Conservation (phyloP, 2,797 vertebrate species). For the Pseudotriccus pelzelni region DNA sequence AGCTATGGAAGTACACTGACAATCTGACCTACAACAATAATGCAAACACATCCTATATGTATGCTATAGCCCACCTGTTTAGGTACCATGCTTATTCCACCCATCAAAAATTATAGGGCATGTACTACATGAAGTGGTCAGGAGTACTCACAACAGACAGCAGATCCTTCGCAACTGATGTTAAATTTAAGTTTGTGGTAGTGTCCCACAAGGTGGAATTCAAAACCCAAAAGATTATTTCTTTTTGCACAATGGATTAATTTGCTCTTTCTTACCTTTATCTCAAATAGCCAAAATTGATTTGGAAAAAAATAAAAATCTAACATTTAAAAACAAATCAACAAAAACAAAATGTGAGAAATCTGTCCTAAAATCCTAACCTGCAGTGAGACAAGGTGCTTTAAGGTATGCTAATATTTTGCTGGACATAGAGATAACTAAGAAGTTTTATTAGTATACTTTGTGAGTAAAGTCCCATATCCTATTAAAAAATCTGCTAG, state of each 20-base stretch:
- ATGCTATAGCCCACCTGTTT: background rate
- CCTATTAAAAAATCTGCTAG: background rate
- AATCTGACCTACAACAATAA: background rate
- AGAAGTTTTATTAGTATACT: background rate
- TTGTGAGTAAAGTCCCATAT: background rate
- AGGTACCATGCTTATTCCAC: background rate
- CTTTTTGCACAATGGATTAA: background rate
- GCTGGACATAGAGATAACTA: background rate
- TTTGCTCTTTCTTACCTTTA: background rate
- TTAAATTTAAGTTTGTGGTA: background rate
- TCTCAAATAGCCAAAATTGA: background rate
- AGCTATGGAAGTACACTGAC: background rate
- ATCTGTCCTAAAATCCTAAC: background rate
- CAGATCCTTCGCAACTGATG: background rate
- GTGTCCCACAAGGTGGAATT: background rate
- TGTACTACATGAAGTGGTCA: background rate
- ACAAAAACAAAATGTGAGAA: background rate
- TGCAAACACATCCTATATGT: fast-evolving
- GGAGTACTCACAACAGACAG: background rate
- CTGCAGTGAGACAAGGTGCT: background rate
- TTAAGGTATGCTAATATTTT: background rate
- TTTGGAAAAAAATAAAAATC: background rate
- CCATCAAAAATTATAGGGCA: background rate
- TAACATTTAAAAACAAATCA: background rate
- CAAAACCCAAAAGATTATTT: background rate